Evolutionary conservation across 2,888 invertebrate species (phyloP).

Genomic region (Syrista parreyssii): DNA sequence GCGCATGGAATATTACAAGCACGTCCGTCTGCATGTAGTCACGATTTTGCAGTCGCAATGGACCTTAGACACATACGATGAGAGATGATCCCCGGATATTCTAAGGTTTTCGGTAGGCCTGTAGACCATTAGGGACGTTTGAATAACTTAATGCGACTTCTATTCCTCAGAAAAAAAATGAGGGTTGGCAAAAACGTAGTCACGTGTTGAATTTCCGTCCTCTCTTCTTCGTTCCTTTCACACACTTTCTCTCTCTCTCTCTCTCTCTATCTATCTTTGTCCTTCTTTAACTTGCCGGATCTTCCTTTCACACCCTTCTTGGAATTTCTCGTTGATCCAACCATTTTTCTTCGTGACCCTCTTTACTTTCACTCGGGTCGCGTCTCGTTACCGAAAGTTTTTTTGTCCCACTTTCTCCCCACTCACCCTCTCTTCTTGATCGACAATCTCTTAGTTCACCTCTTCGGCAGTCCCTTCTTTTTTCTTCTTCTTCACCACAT

Average conservation of each 20-base stretch:
- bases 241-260: background rate
- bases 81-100: background rate
- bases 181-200: background rate
- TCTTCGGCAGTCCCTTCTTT: background rate
- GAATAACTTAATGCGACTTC: background rate
- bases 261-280: too few species aligned
- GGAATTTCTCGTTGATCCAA: background rate
- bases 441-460: background rate
- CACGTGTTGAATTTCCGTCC: background rate
- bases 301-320: background rate
- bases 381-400: conserved; percentile 3
- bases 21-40: background rate
- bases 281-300: background rate
- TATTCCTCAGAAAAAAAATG: background rate
- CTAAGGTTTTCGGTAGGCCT: background rate
- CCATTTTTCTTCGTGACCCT: background rate
- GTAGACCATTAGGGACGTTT: background rate
- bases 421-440: background rate
- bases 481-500: background rate
- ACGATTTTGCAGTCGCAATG: background rate
- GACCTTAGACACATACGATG: background rate
- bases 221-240: background rate
- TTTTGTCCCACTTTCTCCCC: background rate
- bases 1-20: background rate
- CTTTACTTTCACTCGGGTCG: background rate